Evolutionary conservation across 1,140 invertebrate species (phyloP).

Genomic region (Plutomurus gul): DNA sequence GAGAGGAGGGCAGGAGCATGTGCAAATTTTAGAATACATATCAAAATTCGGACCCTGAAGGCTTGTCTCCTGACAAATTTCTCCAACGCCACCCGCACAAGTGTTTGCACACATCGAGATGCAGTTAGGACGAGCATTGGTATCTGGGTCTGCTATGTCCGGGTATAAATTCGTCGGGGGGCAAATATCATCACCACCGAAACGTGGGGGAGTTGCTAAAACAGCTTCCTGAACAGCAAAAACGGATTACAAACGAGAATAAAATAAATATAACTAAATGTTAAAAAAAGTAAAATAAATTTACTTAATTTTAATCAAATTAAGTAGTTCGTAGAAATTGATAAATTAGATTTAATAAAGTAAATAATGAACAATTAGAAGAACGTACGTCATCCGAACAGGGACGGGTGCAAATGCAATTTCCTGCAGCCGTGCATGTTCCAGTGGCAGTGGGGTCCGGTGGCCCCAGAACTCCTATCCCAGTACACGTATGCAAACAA

Average conservation of each 20-base stretch:
- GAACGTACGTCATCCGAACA: background rate
- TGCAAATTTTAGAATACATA: constrained; percentile 10
- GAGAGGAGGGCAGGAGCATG: background rate
- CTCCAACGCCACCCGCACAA: background rate
- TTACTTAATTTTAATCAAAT: background rate
- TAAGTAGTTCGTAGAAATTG: background rate
- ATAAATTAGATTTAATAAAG: too few relatives aligned
- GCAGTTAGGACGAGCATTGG: background rate
- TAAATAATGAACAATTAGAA: too few relatives aligned
- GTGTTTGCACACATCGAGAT: background rate
- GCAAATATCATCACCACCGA: background rate
- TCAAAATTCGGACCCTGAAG: background rate
- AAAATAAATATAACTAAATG: background rate
- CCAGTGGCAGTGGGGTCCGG: background rate
- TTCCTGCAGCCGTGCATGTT: background rate
- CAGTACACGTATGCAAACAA: background rate
- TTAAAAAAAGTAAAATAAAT: too few relatives aligned
- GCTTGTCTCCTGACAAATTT: background rate
- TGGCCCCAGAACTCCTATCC: too few relatives aligned
- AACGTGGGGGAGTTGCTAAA: background rate
- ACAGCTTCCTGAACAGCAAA: background rate
- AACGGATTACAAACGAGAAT: too few relatives aligned
- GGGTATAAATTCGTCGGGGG: background rate
- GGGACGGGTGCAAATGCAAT: background rate
- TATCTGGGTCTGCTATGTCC: background rate